Base-by-base conservation (phyloP, 1,140 invertebrate species). In the Diprion similis region DNA sequence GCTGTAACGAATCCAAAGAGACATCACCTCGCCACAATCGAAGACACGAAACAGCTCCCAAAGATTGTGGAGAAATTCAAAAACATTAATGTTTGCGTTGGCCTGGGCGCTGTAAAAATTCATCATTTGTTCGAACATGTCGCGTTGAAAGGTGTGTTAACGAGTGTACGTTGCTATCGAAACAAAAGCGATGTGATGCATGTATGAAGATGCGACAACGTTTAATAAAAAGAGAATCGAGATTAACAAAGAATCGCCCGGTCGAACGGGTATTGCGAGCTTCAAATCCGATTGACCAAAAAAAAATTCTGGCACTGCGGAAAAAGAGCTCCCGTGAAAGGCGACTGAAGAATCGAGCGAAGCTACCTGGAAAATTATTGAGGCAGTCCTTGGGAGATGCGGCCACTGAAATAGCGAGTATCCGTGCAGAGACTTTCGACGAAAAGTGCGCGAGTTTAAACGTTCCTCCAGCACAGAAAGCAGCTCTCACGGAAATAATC, bases 401-500 rank as follows among this genome's bases (percentile, higher is more conserved):
- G 0, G 66, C 11, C 11, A 37, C 10, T 17, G 66, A 67, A 67
- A 15, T 67, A 1, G 66, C 66, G 66, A 10, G n/a, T 37, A 67
- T 67, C 1, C n/a, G 66, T 37, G 66, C 24, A 10, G 66, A 70
- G 10, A 45, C 24, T 37, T 46, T 46, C 17, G 24, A 70, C 18
- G 46, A 46, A 45, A 70, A 46, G 68, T 70, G 24, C 68, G 10
- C 48, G 10, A 51, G 48, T 51, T 67, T 67, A 59, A 71, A 71
- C 7, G 47, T 71, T 46, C n/a, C 70, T 64, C 10, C 10, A 66
- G 17, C 24, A n/a, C 18, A 73, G 70, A 19, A 47, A 68, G 59
- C 72, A 45, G 67, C 45, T 8, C 37, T 73, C n/a, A 46, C 10
- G 15, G 72, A 73, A 59, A 73, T 73, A 71, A 70, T 47, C n/a